Conservation (phyloP, 2,113 vertebrate genomes). For the Leucosticte australis region DNA sequence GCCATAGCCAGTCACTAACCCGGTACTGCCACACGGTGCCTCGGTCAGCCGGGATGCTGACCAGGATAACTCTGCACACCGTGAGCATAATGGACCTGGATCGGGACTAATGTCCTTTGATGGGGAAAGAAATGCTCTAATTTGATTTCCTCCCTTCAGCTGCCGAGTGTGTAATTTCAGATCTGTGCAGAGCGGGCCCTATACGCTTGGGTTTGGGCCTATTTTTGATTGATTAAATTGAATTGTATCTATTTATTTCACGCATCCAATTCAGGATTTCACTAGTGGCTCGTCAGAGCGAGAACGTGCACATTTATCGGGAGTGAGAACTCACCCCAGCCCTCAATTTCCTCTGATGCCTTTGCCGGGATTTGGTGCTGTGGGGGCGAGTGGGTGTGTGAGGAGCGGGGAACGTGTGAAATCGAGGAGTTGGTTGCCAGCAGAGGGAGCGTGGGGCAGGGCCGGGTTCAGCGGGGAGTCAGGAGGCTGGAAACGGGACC, state of each 20-base stretch:
- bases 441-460: conserved; percentile 48
- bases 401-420: background rate
- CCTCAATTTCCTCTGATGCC: background rate
- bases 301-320: background rate
- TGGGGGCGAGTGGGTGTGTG: background rate
- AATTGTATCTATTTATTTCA: background rate
- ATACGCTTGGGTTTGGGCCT: background rate
- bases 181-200: background rate
- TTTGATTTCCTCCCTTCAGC: conserved; percentile 37
- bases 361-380: background rate
- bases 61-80: background rate
- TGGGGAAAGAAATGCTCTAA: conserved; percentile 8
- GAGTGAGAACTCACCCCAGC: background rate
- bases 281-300: background rate
- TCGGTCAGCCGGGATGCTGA: fast-evolving
- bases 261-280: background rate
- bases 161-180: background rate
- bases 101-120: background rate
- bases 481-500: background rate
- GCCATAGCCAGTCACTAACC: fast-evolving
- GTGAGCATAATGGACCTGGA: fast-evolving
- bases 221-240: background rate
- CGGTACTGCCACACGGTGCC: fast-evolving
- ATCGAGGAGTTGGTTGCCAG: background rate
- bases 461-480: background rate